Evolutionary conservation across 2,797 vertebrate genomes (phyloP), one percentile per base, ranked within the genome.

Genomic region (Morelia viridis): DNA sequence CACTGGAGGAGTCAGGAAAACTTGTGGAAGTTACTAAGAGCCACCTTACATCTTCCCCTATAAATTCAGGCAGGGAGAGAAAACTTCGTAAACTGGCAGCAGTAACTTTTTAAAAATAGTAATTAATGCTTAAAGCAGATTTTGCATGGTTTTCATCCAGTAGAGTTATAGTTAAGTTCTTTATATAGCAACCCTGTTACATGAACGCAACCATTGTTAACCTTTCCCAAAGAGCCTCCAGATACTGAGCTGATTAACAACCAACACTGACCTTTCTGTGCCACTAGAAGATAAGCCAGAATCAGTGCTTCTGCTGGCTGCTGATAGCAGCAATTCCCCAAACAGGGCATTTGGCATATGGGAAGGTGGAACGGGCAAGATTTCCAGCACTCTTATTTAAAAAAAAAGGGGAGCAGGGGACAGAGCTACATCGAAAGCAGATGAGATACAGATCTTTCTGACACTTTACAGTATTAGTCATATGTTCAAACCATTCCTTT

Each of bases 311-410:
- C 94, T 96, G 94, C 62, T 76, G 92, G 94, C 93, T 91, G 92
- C 94, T 94, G 96, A 97, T 95, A 96, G 92, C 95, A 94, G 92
- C 95, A 93, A 91, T 94, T 95, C 96, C 95, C 95, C 91, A 4
- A 93, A 17, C 64, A 68, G 35, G 83, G 68, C 93, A 90, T 0
- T 0, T 0, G 60, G 89, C 93, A 28, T 89, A 90, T 92, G 89
- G n/a, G 92, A 90, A 93, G 80, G 87, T 0, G 0, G 65, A 94
- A 65, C 50, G 64, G 80, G 76, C 46, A 91, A 92, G 88, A 91
- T 90, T 94, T 93, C 91, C 94, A 0, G 0, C 24, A 17, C n/a
- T 31, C 0, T 8, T 61, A 89, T 80, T 94, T 92, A 93, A 61
- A 76, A 92, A 80, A 94, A 89, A 96, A 60, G 5, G 61, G 58